Base-by-base conservation (phyloP, 2,888 invertebrate genomes). In the Pomacea canaliculata region DNA sequence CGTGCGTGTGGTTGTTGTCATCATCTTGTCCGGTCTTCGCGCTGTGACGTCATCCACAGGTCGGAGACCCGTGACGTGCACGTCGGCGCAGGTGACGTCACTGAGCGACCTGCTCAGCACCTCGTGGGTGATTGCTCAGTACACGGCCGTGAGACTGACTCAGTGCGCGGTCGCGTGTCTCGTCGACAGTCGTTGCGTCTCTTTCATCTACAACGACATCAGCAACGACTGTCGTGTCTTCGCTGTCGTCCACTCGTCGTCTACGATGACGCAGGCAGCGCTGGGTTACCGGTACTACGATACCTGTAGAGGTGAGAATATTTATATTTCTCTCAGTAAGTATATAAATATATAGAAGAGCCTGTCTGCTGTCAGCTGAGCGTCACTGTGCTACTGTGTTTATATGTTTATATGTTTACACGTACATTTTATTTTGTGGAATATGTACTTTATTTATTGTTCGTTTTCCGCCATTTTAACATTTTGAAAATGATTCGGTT, bases 151-250 rank as follows among this genome's bases (percentile, higher is more conserved):
- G n/a, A 48, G 67, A 4, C 12, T 37, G 37, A 16, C 56, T 18
- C 23, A 56, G 7, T 73, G 73, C 60, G 56, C 59, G 9, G 27
- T 68, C n/a, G 16, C 56, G 60, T 73, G 73, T 60, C 60, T 73
- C 12, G 10, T 37, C 16, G 73, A 73, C n/a, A 2, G 5, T 1
- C 67, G 67, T 8, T 73, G 73, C 48, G 73, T 73, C 59, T 73
- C 73, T 0, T 73, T 68, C 46, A 37, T 73, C n/a, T 73, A 73
- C 68, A 73, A 37, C 56, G 60, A 68, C 59, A 68, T 46, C 68
- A 73, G 18, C 18, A n/a, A 48, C 9, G 73, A 73, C 73, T 73
- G 73, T n/a, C 56, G 59, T 18, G n/a, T 68, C 7, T 73, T 68
- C 51, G 73, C 73, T 73, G 56, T 73, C 46, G 68, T 68, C 59